Evolutionary conservation across 1,140 invertebrate genomes (phyloP), one percentile per base, ranked within the genome.

Genomic region (Nautilus pompilius): DNA sequence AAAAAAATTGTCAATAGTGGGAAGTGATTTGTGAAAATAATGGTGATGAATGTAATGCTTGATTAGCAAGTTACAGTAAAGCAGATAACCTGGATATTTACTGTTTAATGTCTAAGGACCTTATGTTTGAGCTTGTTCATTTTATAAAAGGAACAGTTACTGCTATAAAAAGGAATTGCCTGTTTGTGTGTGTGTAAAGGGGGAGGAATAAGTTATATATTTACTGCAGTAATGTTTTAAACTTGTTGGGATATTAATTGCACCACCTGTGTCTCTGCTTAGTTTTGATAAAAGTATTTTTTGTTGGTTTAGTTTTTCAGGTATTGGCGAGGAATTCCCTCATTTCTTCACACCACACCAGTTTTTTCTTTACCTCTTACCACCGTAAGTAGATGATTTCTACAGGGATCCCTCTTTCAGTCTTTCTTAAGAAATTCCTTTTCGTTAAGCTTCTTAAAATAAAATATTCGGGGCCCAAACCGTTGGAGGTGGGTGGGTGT

Each of bases 351-450:
- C 49, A 5, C 49, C 49, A 20, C 49, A 53, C 30, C 24, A 53
- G 17, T 53, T 53, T 28, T 53, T 53, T 24, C 49, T 53, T 24
- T 53, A 53, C 26, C 49, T 53, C 17, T 2, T 53, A 17, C 49
- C 49, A 5, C 49, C 49, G 49, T 53, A 53, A 53, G 49, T 53
- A 20, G n/a, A n/a, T n/a, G n/a, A n/a, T n/a, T n/a, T n/a, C n/a
- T n/a, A n/a, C n/a, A n/a, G n/a, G n/a, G n/a, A n/a, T n/a, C n/a
- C n/a, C n/a, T n/a, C n/a, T n/a, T n/a, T n/a, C n/a, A n/a, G n/a
- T n/a, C n/a, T n/a, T n/a, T n/a, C n/a, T n/a, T n/a, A n/a, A n/a
- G n/a, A n/a, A n/a, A n/a, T n/a, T n/a, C n/a, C n/a, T n/a, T n/a
- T n/a, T n/a, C n/a, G n/a, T n/a, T n/a, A n/a, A n/a, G n/a, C n/a